Evolutionary conservation across 2,888 invertebrate genomes (phyloP), one percentile per base, ranked within the genome.

Genomic region (Cataglyphis albicans): DNA sequence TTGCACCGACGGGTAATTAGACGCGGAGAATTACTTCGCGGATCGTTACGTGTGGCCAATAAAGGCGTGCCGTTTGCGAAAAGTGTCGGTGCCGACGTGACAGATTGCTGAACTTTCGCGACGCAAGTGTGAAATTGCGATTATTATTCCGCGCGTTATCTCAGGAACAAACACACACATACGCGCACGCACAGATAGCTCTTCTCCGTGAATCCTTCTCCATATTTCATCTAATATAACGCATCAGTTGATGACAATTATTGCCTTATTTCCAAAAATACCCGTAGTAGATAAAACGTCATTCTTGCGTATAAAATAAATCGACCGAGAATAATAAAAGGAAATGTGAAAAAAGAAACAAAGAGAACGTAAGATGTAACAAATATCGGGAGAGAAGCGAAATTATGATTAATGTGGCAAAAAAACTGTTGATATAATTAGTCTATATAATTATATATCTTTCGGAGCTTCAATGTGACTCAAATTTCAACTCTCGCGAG

Each of bases 21-120:
- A 55, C 41, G 68, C 18, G 55, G 57, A 35, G 44, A 84, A 82
- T 85, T 72, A 78, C 65, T 72, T 82, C 52, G 63, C 75, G 52
- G 63, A 55, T 81, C 78, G 35, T 80, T 80, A 72, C 59, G 57
- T 44, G 78, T 35, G 38, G 35, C 44, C 73, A 73, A 80, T 72
- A 44, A 72, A 25, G 18, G 25, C 32, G 57, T 21, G 29, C 35
- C 68, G 57, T 73, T 72, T 59, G 44, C 55, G 73, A 59, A 73
- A 44, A 73, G 44, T 41, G 18, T 72, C 32, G 21, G 35, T 15
- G 25, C 65, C 52, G 76, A 75, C 52, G n/a, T 55, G 35, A 55
- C 48, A 29, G 52, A 72, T 80, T 18, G 57, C 32, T 44, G 41
- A 78, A 59, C 57, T 59, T 70, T 32, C 44, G 67, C 68, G 29